phyloP scores from a whole-genome alignment of 2,797 vertebrate species.

The Corythornis leucogaster region DNA sequence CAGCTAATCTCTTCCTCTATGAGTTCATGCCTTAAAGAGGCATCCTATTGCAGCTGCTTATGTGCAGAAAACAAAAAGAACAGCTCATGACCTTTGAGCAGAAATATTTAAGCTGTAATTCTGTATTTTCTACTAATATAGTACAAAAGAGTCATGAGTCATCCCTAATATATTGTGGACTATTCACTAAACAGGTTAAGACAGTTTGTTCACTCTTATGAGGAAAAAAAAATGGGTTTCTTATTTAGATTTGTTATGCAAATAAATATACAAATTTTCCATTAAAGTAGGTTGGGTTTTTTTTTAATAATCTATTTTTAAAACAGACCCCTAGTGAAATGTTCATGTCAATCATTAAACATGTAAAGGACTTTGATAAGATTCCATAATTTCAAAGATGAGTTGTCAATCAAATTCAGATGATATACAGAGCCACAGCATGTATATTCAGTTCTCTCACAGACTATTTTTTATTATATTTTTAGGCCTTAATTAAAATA shows the following conservation, averaged over 20 bases:
- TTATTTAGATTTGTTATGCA: neutral
- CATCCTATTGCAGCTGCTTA: neutral
- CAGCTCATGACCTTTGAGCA: neutral
- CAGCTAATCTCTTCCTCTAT: neutral
- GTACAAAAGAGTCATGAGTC: neutral
- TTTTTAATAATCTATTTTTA: neutral
- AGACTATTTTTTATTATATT: neutral
- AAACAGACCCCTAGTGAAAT: neutral
- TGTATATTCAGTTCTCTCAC: neutral
- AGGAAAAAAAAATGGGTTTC: neutral
- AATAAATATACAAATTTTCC: neutral
- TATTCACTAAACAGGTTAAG: neutral
- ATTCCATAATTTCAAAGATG: neutral
- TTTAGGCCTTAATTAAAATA: neutral
- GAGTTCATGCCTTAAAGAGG: neutral
- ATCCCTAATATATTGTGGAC: neutral
- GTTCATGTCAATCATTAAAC: neutral
- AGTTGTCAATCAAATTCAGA: neutral
- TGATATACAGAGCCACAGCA: neutral
- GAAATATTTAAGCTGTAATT: neutral
- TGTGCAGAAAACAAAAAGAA: neutral
- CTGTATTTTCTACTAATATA: neutral
- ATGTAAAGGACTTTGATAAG: neutral
- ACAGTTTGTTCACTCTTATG: neutral
- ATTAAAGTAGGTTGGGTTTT: neutral